These are phyloP conservation scores for Venturia canescens DNA, from an alignment of 1,140 invertebrate species.

Conservation along the genomic window DNA sequence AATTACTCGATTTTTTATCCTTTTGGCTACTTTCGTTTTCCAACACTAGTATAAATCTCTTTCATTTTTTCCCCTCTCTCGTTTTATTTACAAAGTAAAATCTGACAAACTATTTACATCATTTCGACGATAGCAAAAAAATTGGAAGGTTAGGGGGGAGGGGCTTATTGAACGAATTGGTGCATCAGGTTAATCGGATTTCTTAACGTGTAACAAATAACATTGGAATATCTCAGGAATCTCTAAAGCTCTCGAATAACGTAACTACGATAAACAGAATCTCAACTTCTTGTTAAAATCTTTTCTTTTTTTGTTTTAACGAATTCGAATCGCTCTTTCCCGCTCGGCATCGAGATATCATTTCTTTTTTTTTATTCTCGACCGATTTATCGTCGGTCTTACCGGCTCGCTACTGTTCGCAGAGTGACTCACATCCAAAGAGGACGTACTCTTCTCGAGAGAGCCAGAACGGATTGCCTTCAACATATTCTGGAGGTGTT, in stretches of 20 bases:
- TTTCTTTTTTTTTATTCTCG: too few species aligned
- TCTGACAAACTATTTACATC: conserved; percentile 12
- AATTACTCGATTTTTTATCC: neutral
- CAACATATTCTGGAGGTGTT: conserved; percentile 72
- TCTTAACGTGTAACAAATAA: too few species aligned
- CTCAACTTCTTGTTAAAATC: too few species aligned
- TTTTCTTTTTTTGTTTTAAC: too few species aligned
- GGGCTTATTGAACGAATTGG: neutral
- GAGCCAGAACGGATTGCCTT: conserved; percentile 76
- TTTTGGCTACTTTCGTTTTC: neutral
- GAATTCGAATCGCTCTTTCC: too few species aligned
- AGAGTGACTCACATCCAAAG: conserved; percentile 75
- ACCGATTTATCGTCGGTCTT: too few species aligned
- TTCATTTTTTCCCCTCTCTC: conserved; percentile 39
- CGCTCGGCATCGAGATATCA: too few species aligned
- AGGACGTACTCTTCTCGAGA: conserved; percentile 77
- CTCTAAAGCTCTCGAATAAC: too few species aligned
- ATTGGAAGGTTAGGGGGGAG: neutral
- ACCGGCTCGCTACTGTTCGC: conserved; percentile 57
- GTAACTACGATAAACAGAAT: neutral
- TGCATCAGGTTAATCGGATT: neutral
- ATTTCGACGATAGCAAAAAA: neutral
- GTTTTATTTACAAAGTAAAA: conserved; percentile 33
- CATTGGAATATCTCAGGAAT: too few species aligned
- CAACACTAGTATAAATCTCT: neutral